Conservation (phyloP, 1,140 invertebrate genomes). For the Drosophila fuyamai region DNA sequence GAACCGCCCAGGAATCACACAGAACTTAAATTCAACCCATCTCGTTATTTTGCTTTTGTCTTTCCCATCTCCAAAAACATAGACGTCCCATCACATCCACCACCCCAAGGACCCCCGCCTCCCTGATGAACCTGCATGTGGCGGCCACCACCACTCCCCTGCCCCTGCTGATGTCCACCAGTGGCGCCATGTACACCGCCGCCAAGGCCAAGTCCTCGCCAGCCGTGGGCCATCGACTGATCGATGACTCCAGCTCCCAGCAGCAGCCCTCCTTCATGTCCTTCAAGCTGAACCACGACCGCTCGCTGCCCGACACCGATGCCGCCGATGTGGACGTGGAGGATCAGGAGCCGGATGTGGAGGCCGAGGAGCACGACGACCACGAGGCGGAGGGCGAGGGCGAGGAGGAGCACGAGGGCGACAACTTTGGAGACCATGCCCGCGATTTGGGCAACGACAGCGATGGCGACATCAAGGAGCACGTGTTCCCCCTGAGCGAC, state of each 20-base stretch:
- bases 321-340: slow-evolving; percentile 59
- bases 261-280: slow-evolving; percentile 78
- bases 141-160: slow-evolving; percentile 67
- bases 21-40: not conserved
- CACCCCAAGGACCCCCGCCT: slow-evolving; percentile 62
- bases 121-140: slow-evolving; percentile 51
- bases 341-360: slow-evolving; percentile 56
- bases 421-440: slow-evolving; percentile 48
- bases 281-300: slow-evolving; percentile 79
- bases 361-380: slow-evolving; percentile 57
- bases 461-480: slow-evolving; percentile 65
- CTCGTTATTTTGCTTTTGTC: not conserved
- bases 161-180: slow-evolving; percentile 76
- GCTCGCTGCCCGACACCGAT: slow-evolving; percentile 60
- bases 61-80: too few relatives aligned
- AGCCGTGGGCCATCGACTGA: slow-evolving; percentile 24
- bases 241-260: slow-evolving; percentile 38
- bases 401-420: slow-evolving; percentile 54
- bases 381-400: slow-evolving; percentile 53
- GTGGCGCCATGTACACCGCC: slow-evolving; percentile 49
- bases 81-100: slow-evolving; percentile 84
- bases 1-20: slow-evolving; percentile 24
- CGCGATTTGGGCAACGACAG: slow-evolving; percentile 44
- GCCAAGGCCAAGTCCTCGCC: slow-evolving; percentile 67
- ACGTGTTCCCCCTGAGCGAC: slow-evolving; percentile 73